Conservation (phyloP, 2,113 vertebrate species). For the Athene noctua region DNA sequence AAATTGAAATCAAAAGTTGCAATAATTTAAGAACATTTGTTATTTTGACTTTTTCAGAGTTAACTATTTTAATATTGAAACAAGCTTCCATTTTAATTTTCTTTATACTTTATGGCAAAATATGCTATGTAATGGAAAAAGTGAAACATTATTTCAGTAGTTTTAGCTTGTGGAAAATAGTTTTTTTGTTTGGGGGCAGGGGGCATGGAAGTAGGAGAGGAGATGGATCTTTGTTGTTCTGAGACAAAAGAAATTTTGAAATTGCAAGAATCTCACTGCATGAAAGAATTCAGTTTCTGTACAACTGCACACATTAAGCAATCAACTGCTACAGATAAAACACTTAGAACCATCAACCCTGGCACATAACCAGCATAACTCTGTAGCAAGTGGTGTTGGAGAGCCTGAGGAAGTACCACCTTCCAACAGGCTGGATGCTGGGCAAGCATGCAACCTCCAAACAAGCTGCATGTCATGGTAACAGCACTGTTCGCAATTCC, state of each 20-base stretch:
- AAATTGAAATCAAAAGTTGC: background rate
- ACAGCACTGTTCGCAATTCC: background rate
- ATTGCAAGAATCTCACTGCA: background rate
- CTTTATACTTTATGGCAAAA: background rate
- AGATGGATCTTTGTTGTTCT: background rate
- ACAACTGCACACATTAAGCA: background rate
- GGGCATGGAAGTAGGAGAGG: background rate
- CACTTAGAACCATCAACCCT: background rate
- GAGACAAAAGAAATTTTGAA: background rate
- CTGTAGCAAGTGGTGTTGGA: background rate
- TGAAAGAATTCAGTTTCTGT: background rate
- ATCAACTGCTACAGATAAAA: background rate
- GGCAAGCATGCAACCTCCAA: background rate
- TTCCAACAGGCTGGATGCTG: background rate
- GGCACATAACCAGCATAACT: background rate
- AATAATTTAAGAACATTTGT: background rate
- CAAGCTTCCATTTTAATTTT: background rate
- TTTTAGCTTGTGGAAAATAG: background rate
- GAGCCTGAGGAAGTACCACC: no score
- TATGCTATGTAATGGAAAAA: background rate
- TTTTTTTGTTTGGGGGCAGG: no score
- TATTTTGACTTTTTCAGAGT: background rate
- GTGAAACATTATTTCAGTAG: background rate
- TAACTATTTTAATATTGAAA: background rate
- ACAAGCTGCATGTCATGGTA: fast-evolving